Percentiles rank a stretch among this genome's conserved stretches.
Conservation (phyloP, 2,113 vertebrate species). For the Percina caprodes region DNA sequence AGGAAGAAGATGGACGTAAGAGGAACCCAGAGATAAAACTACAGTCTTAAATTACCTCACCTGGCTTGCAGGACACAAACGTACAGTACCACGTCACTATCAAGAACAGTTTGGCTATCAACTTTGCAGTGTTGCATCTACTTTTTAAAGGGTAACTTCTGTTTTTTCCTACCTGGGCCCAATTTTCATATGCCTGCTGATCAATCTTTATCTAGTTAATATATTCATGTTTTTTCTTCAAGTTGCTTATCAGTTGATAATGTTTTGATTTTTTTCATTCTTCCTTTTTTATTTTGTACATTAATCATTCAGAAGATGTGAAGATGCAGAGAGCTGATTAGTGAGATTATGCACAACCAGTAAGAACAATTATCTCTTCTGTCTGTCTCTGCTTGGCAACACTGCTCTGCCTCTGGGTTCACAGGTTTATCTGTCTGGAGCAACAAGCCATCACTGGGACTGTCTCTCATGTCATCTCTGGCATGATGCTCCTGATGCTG, state of each 20-base stretch:
- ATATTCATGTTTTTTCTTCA: background rate
- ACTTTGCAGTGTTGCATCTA: background rate
- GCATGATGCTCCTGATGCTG: conserved; percentile 45
- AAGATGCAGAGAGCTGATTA: conserved; percentile 12
- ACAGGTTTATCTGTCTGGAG: conserved; percentile 33
- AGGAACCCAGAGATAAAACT: conserved; percentile 17
- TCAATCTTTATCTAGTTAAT: background rate
- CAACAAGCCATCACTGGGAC: conserved; percentile 30
- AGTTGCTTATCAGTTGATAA: background rate
- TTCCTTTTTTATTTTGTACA: background rate
- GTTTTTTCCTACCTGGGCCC: too few relatives aligned
- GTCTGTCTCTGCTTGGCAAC: conserved; percentile 42
- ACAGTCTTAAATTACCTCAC: conserved; percentile 10
- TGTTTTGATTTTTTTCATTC: background rate
- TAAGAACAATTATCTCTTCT: conserved; percentile 64
- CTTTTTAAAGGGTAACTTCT: background rate
- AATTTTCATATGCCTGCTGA: background rate
- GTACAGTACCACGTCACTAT: background rate
- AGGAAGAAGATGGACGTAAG: conserved; percentile 27
- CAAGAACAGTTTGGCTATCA: background rate
- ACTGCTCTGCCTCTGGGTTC: conserved; percentile 17
- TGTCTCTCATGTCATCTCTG: conserved; percentile 42
- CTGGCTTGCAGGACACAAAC: background rate
- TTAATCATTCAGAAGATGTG: conserved; percentile 30
- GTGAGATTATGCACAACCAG: conserved; percentile 5